Conservation (phyloP, 2,797 vertebrate genomes). For the Platyrinchus mystaceus region DNA sequence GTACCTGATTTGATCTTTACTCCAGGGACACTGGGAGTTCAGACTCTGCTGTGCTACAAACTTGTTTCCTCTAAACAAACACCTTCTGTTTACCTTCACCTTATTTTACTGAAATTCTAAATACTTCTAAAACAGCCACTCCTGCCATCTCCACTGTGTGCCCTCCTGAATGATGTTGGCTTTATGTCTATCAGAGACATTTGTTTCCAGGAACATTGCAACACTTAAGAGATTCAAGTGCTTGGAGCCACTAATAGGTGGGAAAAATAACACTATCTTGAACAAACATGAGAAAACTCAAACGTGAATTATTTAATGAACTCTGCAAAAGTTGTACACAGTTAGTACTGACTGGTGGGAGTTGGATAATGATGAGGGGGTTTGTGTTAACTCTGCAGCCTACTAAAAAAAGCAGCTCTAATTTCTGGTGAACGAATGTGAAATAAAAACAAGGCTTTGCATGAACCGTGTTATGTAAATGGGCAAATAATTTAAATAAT, state of each 20-base stretch:
- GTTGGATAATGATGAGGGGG: not conserved
- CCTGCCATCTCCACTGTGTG: not conserved
- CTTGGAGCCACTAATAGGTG: slow-evolving; percentile 24
- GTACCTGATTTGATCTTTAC: not conserved
- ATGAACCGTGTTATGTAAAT: not conserved
- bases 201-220: not conserved
- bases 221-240: slow-evolving; percentile 36
- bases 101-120: not conserved
- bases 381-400: slow-evolving; percentile 1
- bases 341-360: not conserved
- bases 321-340: not conserved
- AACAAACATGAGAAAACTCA: slow-evolving; percentile 59
- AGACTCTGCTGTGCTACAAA: not conserved
- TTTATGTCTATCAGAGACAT: slow-evolving; percentile 1
- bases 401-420: not conserved
- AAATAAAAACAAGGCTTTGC: not conserved
- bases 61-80: not conserved
- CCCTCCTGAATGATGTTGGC: not conserved
- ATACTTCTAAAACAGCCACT: not conserved
- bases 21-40: not conserved
- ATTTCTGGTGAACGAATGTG: not conserved
- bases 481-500: not conserved
- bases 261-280: slow-evolving; percentile 51
- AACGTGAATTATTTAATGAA: slow-evolving; percentile 55
- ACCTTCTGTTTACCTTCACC: not conserved